Conservation (phyloP, 2,113 vertebrate species). For the Onychorhynchus coronatus region DNA sequence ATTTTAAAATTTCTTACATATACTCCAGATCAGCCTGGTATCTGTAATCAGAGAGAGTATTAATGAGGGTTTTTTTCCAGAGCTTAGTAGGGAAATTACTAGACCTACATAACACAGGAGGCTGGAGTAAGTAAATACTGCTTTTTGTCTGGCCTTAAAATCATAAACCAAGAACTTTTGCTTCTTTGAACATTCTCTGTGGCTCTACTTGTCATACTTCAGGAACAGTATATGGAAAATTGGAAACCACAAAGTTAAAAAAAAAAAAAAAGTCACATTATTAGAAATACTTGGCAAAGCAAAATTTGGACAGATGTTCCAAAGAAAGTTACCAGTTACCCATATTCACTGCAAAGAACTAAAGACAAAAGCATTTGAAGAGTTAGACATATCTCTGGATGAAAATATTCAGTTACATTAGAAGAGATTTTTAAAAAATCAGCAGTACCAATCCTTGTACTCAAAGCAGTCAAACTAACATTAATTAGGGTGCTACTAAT, state of each 20-base stretch:
- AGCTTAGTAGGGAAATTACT: not conserved
- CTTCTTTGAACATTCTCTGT: not conserved
- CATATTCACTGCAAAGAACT: not conserved
- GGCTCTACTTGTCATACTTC: not conserved
- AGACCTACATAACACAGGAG: not conserved
- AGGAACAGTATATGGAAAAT: not conserved
- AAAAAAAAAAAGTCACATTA: not conserved
- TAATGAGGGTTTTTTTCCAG: not conserved
- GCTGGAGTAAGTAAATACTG: not conserved
- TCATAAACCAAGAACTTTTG: not conserved
- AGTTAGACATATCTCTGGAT: not conserved
- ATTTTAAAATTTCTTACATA: not conserved
- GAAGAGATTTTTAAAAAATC: not conserved
- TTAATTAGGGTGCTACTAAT: not conserved
- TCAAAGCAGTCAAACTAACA: not conserved
- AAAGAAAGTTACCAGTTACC: not conserved
- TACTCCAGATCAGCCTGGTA: not conserved
- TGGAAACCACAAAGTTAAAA: not conserved
- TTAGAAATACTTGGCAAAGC: not conserved
- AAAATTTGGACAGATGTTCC: not conserved
- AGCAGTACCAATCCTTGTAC: not conserved
- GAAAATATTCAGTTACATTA: not conserved
- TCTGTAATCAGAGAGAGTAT: not conserved
- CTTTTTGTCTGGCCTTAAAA: not conserved
- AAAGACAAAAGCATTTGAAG: not conserved